Evolutionary conservation across 1,140 invertebrate genomes (phyloP).

Genomic region (Aphis craccivora): DNA sequence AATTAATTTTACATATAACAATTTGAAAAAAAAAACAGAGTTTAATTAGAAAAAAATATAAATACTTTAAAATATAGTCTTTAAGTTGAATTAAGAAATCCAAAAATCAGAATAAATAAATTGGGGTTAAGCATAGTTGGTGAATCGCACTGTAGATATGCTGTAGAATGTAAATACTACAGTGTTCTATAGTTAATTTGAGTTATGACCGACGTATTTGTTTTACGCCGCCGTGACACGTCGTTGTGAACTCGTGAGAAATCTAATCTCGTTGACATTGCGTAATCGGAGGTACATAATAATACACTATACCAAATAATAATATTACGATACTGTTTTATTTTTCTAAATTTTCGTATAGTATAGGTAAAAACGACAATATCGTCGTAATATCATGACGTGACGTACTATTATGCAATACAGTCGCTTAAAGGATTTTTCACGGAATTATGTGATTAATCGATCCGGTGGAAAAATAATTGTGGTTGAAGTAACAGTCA

Average conservation of each 20-base stretch:
- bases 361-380: background rate
- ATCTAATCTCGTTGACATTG: conserved; percentile 43
- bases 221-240: background rate
- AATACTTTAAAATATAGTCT: no score
- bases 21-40: no score
- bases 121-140: no score
- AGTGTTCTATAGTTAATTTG: background rate
- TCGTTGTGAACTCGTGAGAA: conserved; percentile 37
- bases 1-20: no score
- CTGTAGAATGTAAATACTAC: background rate
- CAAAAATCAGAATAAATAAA: background rate
- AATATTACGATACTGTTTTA: background rate
- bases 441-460: background rate
- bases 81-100: background rate
- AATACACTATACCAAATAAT: background rate
- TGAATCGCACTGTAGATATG: background rate
- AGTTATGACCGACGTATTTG: background rate
- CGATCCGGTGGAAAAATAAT: background rate
- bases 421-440: background rate
- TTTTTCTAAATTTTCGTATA: background rate
- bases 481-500: background rate
- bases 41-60: no score
- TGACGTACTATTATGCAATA: background rate
- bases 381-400: background rate
- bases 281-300: background rate